A percentile compares a stretch with the other conserved stretches of the same genome.
phyloP scores from a whole-genome alignment of 2,113 vertebrate genomes.

The Synodontis membranacea region DNA sequence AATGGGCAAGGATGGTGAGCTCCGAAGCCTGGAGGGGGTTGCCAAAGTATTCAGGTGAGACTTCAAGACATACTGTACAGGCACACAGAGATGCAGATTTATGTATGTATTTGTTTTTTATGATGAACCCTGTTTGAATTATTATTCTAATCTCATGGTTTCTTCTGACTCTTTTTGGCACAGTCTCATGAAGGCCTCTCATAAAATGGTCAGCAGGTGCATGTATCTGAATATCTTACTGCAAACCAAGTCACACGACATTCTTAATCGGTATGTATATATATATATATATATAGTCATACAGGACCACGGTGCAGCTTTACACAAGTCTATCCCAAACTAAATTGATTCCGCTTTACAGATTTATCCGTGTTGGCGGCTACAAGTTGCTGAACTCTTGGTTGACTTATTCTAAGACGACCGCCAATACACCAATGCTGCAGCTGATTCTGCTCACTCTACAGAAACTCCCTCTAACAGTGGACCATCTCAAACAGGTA shows the following conservation, averaged over 20 bases:
- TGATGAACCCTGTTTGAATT: neutral
- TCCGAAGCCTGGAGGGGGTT: slow-evolving; percentile 88
- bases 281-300: neutral
- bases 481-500: slow-evolving; percentile 94
- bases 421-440: slow-evolving; percentile 85
- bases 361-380: slow-evolving; percentile 89
- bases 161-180: neutral
- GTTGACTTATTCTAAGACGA: slow-evolving; percentile 87
- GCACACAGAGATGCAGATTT: neutral
- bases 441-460: slow-evolving; percentile 90
- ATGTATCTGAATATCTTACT: slow-evolving; percentile 94
- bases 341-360: slow-evolving; percentile 47
- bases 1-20: slow-evolving; percentile 89
- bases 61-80: neutral
- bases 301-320: neutral
- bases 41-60: slow-evolving; percentile 88
- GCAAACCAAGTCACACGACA: slow-evolving; percentile 86
- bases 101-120: neutral
- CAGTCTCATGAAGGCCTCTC: slow-evolving; percentile 93
- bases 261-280: slow-evolving; percentile 80
- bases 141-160: neutral
- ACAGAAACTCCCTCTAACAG: slow-evolving; percentile 91
- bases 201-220: slow-evolving; percentile 96
- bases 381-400: slow-evolving; percentile 91
- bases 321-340: neutral